Conservation (phyloP, 2,113 vertebrate genomes). For the Nannobrachium achirus region DNA sequence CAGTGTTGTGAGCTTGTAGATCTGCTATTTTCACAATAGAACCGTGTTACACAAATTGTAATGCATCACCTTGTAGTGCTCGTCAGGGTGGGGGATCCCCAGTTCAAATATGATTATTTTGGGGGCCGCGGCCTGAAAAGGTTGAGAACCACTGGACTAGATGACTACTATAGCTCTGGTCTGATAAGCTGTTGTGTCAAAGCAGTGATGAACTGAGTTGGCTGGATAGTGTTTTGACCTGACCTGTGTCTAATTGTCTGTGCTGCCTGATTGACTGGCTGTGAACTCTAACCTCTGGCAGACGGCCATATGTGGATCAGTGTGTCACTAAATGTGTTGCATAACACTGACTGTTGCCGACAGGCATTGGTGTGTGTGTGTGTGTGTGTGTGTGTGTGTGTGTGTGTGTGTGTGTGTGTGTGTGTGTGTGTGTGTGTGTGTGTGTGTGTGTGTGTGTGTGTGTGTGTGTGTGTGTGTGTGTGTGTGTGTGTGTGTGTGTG, state of each 20-base stretch:
- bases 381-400: not conserved
- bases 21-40: too few relatives aligned
- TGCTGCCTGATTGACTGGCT: constrained; percentile 40
- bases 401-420: not conserved
- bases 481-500: not conserved
- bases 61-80: too few relatives aligned
- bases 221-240: constrained; percentile 34
- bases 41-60: too few relatives aligned
- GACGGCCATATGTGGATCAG: constrained; percentile 57
- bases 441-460: not conserved
- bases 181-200: not conserved
- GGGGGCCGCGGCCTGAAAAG: too few relatives aligned
- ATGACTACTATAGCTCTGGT: too few relatives aligned
- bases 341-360: constrained; percentile 42
- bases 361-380: constrained; percentile 12
- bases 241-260: constrained; percentile 49
- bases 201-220: constrained; percentile 2
- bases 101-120: too few relatives aligned
- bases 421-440: not conserved
- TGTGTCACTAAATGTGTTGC: constrained; percentile 53
- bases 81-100: too few relatives aligned
- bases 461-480: not conserved
- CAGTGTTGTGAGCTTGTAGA: too few relatives aligned
- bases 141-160: too few relatives aligned
- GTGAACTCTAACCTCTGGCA: constrained; percentile 60